Conservation (phyloP, 2,888 invertebrate species). For the Nezara viridula region DNA sequence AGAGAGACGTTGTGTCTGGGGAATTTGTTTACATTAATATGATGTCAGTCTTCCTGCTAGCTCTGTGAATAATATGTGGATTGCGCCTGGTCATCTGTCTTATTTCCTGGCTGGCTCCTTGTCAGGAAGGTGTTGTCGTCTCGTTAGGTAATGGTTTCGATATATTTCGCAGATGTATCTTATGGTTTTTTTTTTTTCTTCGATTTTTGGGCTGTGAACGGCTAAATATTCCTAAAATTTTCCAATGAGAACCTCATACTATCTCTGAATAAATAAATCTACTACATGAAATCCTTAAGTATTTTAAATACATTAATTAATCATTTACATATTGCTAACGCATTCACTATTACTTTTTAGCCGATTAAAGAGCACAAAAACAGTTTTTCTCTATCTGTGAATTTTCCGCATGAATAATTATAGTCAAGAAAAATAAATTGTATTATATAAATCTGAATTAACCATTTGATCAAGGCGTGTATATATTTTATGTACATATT, state of each 20-base stretch:
- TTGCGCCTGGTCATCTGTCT: constrained; percentile 12
- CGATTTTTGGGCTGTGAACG: background rate
- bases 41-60: constrained; percentile 1
- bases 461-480: no score
- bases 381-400: background rate
- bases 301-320: background rate
- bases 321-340: background rate
- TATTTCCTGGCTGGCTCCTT: background rate
- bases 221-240: background rate
- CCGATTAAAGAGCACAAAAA: background rate
- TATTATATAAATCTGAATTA: no score
- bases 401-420: background rate
- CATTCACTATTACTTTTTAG: background rate
- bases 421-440: background rate
- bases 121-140: background rate
- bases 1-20: constrained; percentile 24
- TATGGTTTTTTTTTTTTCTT: background rate
- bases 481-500: no score
- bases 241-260: background rate
- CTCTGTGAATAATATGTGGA: constrained; percentile 17
- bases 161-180: background rate
- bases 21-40: constrained; percentile 48
- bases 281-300: background rate
- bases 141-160: background rate
- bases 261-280: background rate